A percentile compares a stretch with the other conserved stretches of the same genome.
Evolutionary conservation across 2,888 invertebrate species (phyloP).

Genomic region (Temnothorax unifasciatus): DNA sequence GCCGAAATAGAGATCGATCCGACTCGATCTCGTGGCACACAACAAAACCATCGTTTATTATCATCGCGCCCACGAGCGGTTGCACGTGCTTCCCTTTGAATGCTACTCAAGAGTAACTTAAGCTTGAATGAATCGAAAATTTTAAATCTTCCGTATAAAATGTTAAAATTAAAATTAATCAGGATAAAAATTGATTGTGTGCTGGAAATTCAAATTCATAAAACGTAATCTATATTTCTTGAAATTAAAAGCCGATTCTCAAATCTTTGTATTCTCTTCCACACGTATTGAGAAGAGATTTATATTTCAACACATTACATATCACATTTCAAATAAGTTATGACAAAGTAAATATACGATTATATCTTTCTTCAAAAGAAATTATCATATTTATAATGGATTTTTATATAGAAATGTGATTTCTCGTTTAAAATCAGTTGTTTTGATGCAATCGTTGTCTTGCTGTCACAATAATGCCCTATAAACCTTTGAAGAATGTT

Average conservation of each 20-base stretch:
- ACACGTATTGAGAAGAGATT: neutral
- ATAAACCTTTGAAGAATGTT: too few species aligned
- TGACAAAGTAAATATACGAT: neutral
- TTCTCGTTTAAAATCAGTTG: neutral
- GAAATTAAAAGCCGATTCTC: neutral
- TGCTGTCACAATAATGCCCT: too few species aligned
- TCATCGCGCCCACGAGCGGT: neutral
- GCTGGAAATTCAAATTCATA: neutral
- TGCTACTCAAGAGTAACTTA: neutral
- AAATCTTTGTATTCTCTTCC: neutral
- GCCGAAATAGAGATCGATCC: constrained; percentile 24
- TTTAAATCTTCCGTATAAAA: neutral
- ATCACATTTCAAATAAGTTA: neutral
- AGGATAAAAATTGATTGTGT: neutral
- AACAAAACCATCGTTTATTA: neutral
- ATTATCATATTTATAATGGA: neutral
- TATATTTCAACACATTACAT: neutral
- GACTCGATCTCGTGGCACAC: constrained; percentile 3
- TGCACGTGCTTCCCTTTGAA: constrained; percentile 29
- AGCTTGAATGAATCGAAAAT: neutral
- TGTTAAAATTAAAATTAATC: neutral
- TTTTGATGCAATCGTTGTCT: neutral
- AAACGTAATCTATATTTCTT: neutral
- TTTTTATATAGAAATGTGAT: neutral
- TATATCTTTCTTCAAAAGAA: neutral